These are phyloP conservation scores for Dipodomys ordii DNA, from an alignment of 2,113 vertebrate genomes.

Conservation along the genomic window DNA sequence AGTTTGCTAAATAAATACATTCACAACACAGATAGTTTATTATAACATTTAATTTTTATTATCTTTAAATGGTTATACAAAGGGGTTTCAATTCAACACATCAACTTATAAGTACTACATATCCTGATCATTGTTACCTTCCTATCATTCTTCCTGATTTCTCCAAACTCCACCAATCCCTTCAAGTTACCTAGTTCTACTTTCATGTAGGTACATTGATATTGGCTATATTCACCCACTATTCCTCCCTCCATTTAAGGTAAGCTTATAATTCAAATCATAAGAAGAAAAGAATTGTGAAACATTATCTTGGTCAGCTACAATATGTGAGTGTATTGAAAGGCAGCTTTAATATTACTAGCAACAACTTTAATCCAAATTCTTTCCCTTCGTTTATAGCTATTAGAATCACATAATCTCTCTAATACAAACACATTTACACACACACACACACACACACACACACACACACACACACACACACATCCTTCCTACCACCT, in stretches of 20 bases:
- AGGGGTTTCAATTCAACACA: too few relatives aligned
- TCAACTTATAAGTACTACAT: too few relatives aligned
- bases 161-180: too few relatives aligned
- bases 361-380: background rate
- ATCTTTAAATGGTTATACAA: too few relatives aligned
- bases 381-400: constrained; percentile 30
- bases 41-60: too few relatives aligned
- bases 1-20: constrained; percentile 41
- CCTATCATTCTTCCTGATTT: too few relatives aligned
- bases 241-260: background rate
- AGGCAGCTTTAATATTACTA: constrained; percentile 44
- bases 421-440: background rate
- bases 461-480: background rate
- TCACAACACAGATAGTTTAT: background rate
- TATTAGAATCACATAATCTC: background rate
- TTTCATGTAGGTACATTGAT: too few relatives aligned
- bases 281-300: background rate
- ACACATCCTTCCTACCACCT: background rate
- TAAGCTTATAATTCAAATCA: constrained; percentile 1
- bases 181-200: too few relatives aligned
- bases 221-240: too few relatives aligned
- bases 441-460: background rate
- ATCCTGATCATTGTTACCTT: too few relatives aligned
- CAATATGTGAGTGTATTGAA: background rate
- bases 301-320: background rate